phyloP scores from a whole-genome alignment of 2,113 vertebrate species.

The Stigmatopora nigra region DNA sequence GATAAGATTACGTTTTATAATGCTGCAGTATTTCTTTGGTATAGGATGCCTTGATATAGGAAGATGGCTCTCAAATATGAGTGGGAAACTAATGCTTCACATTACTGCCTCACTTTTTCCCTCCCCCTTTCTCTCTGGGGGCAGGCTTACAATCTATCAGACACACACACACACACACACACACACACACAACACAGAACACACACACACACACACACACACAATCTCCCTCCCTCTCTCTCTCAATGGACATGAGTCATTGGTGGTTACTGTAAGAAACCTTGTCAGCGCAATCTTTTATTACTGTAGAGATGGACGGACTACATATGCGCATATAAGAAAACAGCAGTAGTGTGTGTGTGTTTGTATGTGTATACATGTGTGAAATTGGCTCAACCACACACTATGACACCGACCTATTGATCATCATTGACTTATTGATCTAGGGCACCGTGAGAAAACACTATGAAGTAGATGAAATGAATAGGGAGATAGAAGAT shows the following conservation, averaged over 20 bases:
- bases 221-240: not conserved
- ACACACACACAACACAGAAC: not conserved
- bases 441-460: conserved; percentile 7
- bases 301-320: conserved; percentile 2
- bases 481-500: not conserved
- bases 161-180: conserved; percentile 1
- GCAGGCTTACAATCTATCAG: not conserved
- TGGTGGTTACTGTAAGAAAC: conserved; percentile 26
- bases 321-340: conserved; percentile 3
- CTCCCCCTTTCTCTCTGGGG: not conserved
- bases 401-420: conserved; percentile 21
- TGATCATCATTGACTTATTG: conserved; percentile 19
- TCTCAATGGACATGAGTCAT: conserved; percentile 23
- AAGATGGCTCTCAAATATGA: not conserved
- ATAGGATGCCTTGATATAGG: not conserved
- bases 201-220: not conserved
- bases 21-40: not conserved
- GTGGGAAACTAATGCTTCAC: not conserved
- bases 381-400: conserved; percentile 7
- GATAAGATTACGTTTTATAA: not conserved
- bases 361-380: conserved; percentile 2
- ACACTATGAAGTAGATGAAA: conserved; percentile 1
- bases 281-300: conserved; percentile 43
- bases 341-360: conserved; percentile 9
- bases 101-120: conserved; percentile 2